Base-by-base conservation (phyloP, 2,113 vertebrate genomes). In the Atherinomorus stipes region DNA sequence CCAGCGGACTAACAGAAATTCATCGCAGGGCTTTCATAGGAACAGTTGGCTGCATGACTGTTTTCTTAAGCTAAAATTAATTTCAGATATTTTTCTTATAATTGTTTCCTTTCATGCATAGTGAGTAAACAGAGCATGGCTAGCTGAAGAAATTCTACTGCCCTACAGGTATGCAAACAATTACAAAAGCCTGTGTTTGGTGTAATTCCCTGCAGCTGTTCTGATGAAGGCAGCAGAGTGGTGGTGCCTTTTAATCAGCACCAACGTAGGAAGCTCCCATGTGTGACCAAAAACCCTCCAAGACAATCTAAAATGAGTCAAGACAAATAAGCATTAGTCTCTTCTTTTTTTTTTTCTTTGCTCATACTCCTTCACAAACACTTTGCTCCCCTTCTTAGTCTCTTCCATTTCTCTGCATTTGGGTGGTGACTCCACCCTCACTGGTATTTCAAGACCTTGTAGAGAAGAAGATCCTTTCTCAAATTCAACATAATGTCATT, bases 131-230 rank as follows among this genome's bases (percentile, higher is more conserved):
- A 83, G 64, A 28, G 37, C 67, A 64, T 72, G 53, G 76, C 78
- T 79, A 78, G 62, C 66, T 60, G 66, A 86, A 64, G 52, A 72
- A 82, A 69, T 82, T 67, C 22, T 65, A 77, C 71, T 84, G 72
- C 88, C 85, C 88, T 81, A 80, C 83, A 91, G 90, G 87, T 91
- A 90, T 87, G 82, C 81, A 88, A 76, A 89, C 84, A 89, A 88
- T 88, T 79, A 92, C 74, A 60, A 76, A 74, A 66, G 65, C 85
- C 62, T 71, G 31, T 78, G 78, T 90, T 91, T 90, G 83, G 61
- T 76, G 59, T 65, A 64, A 74, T 81, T 74, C 74, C 88, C 81
- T 80, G 80, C 80, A 83, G 88, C 60, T 62, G 34, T 63, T 70
- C 19, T 66, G 78, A 80, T 80, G 64, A 71, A 51, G 83, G 78